Evolutionary conservation across 1,140 invertebrate species (phyloP), one percentile per base, ranked within the genome.

Genomic region (Pogonomyrmex barbatus): DNA sequence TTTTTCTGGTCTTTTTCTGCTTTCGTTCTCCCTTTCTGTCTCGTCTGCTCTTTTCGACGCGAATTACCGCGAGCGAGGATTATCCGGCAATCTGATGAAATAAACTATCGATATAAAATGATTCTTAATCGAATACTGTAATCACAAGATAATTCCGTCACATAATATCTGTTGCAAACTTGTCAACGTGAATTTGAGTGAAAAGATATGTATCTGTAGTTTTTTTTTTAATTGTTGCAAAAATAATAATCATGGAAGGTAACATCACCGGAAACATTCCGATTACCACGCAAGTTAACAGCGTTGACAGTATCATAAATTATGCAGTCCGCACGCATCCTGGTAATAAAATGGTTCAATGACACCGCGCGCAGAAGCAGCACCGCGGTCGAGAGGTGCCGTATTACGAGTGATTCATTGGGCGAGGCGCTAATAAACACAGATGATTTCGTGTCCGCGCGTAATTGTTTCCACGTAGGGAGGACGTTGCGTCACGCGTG

Each of bases 341-440:
- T 73, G 81, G 63, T 86, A 89, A 90, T 89, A 88, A 90, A 90
- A 58, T 88, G 60, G 89, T 90, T 90, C 82, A 88, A 90, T 88
- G 89, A 90, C 82, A 90, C 79, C 70, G 83, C 30, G 45, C 36
- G 24, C 30, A 42, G 73, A 24, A 54, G 39, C 42, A 54, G 39
- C 42, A 24, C n/a, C 62, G 60, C 62, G 50, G 56, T 58, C 60
- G 77, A 56, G 68, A 81, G 24, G 42, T 47, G 62, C 56, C 73
- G 58, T 84, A 71, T 75, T 56, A 58, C 33, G 42, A 52, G 52
- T 89, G 88, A 90, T 90, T 90, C 88, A 89, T 90, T 76, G 81
- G 56, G 54, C 45, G 47, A 68, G 87, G 42, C 30, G 79, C 42
- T 88, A 86, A 88, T 88, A 86, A 87, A 73, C 39, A 47, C 39